Evolutionary conservation across 1,140 invertebrate species (phyloP), one percentile per base, ranked within the genome.

Genomic region (Tribolium castaneum): DNA sequence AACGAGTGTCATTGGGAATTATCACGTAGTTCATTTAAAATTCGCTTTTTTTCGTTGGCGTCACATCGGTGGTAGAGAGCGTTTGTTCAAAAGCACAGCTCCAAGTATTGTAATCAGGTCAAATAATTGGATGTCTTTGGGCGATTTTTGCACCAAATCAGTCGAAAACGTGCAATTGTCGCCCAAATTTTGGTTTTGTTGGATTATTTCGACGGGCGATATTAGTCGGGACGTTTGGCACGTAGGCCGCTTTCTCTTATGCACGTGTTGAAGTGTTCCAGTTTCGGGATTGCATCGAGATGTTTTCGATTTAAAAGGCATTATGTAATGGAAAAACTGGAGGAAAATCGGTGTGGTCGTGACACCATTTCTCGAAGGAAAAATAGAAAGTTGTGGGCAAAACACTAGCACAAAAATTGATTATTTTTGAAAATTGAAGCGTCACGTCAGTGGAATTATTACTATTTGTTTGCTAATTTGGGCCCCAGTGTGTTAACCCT

Each of bases 1-100:
- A 66, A 52, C 75, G 78, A 79, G 72, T 84, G 84, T 85, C 83
- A 84, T 80, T 45, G n/a, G 12, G 56, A 78, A 82, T 84, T 83
- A 82, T 76, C 13, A 22, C 59, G 79, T 83, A 84, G 80, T 84
- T 85, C 83, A 84, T 83, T 83, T 83, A 84, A 79, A 84, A 85
- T 80, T 77, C 59, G 51, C 34, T 35, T 71, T 73, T 83, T 83
- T 81, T 78, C 77, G 56, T 75, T 84, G 79, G 84, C 84, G 84
- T 85, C 84, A 50, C 76, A 78, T 79, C 77, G 16, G 16, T 75
- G 30, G 16, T 16, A 74, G 50, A 0, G 45, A 75, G 72, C 72
- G 72, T 75, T 74, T 72, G 59, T 66, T 66, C 7, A 66, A 66
- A 66, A 66, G 59, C 19, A 66, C 59, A 10, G 59, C 30, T 12